phyloP scores from a whole-genome alignment of 2,113 vertebrate genomes.

The Bungarus multicinctus region DNA sequence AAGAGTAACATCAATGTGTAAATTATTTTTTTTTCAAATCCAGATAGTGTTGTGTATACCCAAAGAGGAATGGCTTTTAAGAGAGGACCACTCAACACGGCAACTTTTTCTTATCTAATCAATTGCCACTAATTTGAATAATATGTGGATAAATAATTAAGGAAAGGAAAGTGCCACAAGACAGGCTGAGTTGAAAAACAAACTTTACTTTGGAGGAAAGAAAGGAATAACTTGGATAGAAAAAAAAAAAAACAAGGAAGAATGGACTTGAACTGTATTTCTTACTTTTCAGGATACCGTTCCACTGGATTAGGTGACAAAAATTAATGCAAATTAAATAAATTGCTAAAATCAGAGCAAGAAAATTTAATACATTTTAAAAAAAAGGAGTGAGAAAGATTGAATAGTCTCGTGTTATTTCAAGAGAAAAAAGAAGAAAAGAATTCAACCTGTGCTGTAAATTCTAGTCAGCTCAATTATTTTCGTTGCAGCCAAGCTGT shows the following conservation, averaged over 20 bases:
- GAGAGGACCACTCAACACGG: constrained; percentile 33
- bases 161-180: constrained; percentile 63
- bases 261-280: constrained; percentile 43
- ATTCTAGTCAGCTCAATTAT: constrained; percentile 74
- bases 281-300: constrained; percentile 60
- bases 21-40: background rate
- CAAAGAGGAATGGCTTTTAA: background rate
- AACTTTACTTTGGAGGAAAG: constrained; percentile 40
- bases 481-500: constrained; percentile 68
- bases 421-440: constrained; percentile 46
- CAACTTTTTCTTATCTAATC: constrained; percentile 58
- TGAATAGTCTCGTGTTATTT: constrained; percentile 49
- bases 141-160: constrained; percentile 70
- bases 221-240: constrained; percentile 51
- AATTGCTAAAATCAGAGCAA: constrained; percentile 44
- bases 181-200: constrained; percentile 50
- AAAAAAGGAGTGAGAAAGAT: constrained; percentile 56
- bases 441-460: constrained; percentile 67
- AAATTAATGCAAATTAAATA: constrained; percentile 47
- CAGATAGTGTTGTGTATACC: background rate
- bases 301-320: constrained; percentile 43
- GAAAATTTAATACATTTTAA: constrained; percentile 29
- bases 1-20: background rate
- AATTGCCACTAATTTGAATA: constrained; percentile 69
- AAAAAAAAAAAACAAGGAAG: constrained; percentile 15